phyloP scores from a whole-genome alignment of 2,113 vertebrate genomes.

The Alosa alosa region DNA sequence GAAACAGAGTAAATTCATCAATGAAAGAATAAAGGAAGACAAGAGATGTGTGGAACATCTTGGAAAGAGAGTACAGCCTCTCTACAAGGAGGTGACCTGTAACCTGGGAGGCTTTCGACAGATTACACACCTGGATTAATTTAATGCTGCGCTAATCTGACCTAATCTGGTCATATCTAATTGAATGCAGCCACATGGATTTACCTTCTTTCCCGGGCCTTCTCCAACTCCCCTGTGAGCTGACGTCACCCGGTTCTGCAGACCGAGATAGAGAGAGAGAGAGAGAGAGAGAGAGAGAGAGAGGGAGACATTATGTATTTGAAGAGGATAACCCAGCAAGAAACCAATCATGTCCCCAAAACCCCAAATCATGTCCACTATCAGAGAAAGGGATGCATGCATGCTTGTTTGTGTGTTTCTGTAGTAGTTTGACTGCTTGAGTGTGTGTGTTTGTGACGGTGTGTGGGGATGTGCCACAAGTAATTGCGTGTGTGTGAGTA shows the following conservation, averaged over 20 bases:
- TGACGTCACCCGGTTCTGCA: constrained; percentile 70
- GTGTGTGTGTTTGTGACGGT: background rate
- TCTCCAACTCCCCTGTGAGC: constrained; percentile 59
- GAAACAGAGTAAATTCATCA: background rate
- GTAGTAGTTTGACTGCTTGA: background rate
- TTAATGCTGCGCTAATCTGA: background rate
- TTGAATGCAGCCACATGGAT: background rate
- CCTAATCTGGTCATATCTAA: background rate
- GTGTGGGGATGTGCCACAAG: no score
- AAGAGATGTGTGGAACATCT: background rate
- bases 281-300: background rate
- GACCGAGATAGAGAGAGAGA: constrained; percentile 22
- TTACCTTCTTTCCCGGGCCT: constrained; percentile 68
- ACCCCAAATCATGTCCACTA: background rate
- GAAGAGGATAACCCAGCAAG: background rate
- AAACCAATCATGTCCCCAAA: background rate
- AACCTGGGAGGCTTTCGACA: constrained; percentile 6
- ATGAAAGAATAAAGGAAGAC: background rate
- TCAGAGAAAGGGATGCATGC: background rate
- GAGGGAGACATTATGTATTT: background rate
- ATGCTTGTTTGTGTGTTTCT: background rate
- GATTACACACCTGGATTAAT: constrained; percentile 14
- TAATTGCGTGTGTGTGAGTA: background rate
- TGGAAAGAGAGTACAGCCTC: background rate
- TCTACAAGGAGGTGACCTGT: background rate